Base-by-base conservation (phyloP, 2,888 invertebrate genomes). In the Hetaerina titia region DNA sequence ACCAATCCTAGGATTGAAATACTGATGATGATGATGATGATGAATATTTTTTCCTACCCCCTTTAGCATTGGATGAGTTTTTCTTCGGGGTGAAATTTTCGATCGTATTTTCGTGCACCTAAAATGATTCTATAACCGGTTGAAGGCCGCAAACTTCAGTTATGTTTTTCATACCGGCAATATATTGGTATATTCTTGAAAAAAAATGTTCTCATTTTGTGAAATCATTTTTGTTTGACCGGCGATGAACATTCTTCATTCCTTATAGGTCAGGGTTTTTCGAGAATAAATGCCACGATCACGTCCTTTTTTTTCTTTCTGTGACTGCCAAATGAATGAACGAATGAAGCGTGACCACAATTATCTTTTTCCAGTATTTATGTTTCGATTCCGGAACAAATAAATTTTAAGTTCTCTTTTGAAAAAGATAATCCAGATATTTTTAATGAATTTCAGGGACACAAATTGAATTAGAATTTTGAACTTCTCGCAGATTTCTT, bases 31-130 rank as follows among this genome's bases (percentile, higher is more conserved):
- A n/a, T n/a, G n/a, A n/a, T n/a, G n/a, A n/a, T n/a, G n/a, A n/a
- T n/a, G n/a, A n/a, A n/a, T n/a, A n/a, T n/a, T 88, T 56, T 56
- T 19, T 88, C 88, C 88, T 56, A 88, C 90, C 11, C 90, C 58
- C 22, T 63, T 15, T 31, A 25, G 13, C 45, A 45, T 45, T 9
- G n/a, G n/a, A 90, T n/a, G 63, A 60, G 31, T 90, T 90, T 90
- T 25, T 90, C 25, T 58, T 69, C n/a, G 7, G 9, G 45, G 22
- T 69, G 19, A n/a, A 69, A 22, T 69, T 69, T 22, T 69, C 69
- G 69, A 2, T 69, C 22, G n/a, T 69, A n/a, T 22, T 69, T 69
- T 69, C 69, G 22, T 22, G 17, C 22, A 22, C 69, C 5, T 22
- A n/a, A 22, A n/a, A 22, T 69, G n/a, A 69, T 69, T 22, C 22